Base-by-base conservation (phyloP, 2,113 vertebrate genomes). In the Eleginops maclovinus region DNA sequence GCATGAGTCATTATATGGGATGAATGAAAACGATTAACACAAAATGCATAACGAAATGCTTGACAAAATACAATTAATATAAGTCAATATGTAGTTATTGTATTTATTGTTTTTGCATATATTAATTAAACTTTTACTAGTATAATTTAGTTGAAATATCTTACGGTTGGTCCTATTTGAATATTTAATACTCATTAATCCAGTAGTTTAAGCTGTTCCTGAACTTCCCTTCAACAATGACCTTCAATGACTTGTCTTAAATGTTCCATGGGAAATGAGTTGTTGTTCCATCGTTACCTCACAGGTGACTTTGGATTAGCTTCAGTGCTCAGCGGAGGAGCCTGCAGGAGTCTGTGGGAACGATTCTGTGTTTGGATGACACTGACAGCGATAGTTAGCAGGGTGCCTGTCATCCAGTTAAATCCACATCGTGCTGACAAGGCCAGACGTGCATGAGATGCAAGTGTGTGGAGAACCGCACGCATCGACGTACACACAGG, bases 301-400 rank as follows among this genome's bases (percentile, higher is more conserved):
- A 72, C 90, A 92, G 92, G 92, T 92, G 92, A 89, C 89, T 81
- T 21, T 72, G 46, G 79, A 81, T 85, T 51, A 60, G 80, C 77
- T 79, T 83, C 36, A 72, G 62, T 58, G 58, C 89, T 81, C 89
- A 86, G 91, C 81, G 40, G 88, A 90, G 67, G 36, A 77, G 73
- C 70, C 91, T 79, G 91, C 89, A 77, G 92, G 92, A 91, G 90
- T 85, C 91, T 90, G 84, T 93, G 92, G 92, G 92, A 93, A 93
- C 69, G 12, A n/a, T 14, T 84, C 75, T 9, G 82, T 84, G 90
- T 88, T 90, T 88, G 75, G 72, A 82, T 56, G 88, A 86, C 87
- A 69, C 82, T 15, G 64, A 83, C 85, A 62, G 84, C 21, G 76
- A 75, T 28, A 58, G 75, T 40, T 74, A 67, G 90, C 87, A 69